Base-by-base conservation (phyloP, 2,888 invertebrate species). In the Branchipolynoe longqiensis region DNA sequence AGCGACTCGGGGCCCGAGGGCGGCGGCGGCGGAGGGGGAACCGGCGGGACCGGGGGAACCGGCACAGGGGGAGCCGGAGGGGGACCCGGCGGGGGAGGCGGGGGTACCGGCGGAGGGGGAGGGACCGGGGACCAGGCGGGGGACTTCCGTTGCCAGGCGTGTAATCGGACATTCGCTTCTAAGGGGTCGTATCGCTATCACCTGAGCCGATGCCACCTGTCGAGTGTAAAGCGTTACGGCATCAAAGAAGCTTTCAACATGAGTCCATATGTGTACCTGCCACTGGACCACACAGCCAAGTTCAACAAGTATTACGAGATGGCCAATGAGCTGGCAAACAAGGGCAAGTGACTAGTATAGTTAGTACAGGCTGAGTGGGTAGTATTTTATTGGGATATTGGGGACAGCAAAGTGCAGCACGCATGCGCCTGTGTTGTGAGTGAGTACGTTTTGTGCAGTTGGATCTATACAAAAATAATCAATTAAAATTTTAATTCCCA, bases 231-330 rank as follows among this genome's bases (percentile, higher is more conserved):
- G 83, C 91, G 91, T 78, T 92, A 91, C 84, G 91, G 92, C 36
- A 91, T 92, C 82, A 92, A 92, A 86, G 92, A 92, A 82, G 92
- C 92, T 25, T 91, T 92, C 84, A 91, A 91, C 85, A 91, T 91
- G 91, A 92, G 91, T 86, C 93, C 93, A 8, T 93, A 92, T 87
- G 90, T 92, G 33, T 93, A 93, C 87, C 90, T 93, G 82, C 93
- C 93, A 14, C 88, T 92, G 59, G 93, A 93, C 87, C 92, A 93
- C 87, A 91, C 92, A 25, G 92, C 98, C 91, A 99, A 98, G 95
- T 98, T 98, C 95, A 96, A 98, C 91, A 98, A 98, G 95, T 99
- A 99, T 95, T 98, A 98, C 93, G 98, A 99, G 95, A 96, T 99
- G 95, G 99, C 99, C 92, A 98, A 98, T 95, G 98, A 99, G 95